phyloP scores from a whole-genome alignment of 2,888 invertebrate species.

The Eupsilia transversa region DNA sequence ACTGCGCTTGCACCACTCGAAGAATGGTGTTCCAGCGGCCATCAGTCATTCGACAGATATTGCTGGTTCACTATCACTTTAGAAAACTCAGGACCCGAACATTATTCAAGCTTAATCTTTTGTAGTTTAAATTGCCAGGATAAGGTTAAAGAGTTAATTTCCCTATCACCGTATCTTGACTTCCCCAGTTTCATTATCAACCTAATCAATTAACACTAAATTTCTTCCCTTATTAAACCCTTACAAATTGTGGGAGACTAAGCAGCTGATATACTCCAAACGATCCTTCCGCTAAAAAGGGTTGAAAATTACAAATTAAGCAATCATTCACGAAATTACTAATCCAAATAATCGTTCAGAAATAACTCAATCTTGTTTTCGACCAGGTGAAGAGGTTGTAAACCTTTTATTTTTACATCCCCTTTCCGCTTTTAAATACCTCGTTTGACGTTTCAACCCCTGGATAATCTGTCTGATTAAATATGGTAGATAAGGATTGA shows the following conservation, averaged over 20 bases:
- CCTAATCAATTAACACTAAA: conserved; percentile 28
- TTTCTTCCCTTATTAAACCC: conserved; percentile 20
- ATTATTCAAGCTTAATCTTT: not conserved
- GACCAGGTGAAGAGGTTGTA: conserved; percentile 60
- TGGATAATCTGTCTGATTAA: conserved; percentile 76
- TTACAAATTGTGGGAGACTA: conserved; percentile 53
- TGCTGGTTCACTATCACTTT: not conserved
- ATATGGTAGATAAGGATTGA: conserved; percentile 73
- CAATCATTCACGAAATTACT: conserved; percentile 61
- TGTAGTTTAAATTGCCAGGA: not conserved
- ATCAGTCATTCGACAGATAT: not conserved
- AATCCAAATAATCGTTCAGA: conserved; percentile 58
- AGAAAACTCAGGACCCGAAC: too few relatives aligned
- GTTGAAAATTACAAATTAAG: conserved; percentile 62
- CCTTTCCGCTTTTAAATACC: conserved; percentile 69
- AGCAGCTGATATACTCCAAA: conserved; percentile 46
- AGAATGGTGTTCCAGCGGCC: not conserved
- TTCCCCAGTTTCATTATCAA: not conserved
- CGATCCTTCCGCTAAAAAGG: conserved; percentile 47
- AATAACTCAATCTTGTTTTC: conserved; percentile 64
- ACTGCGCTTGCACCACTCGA: not conserved
- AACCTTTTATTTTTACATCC: conserved; percentile 70
- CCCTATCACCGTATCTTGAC: not conserved
- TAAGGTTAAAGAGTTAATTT: not conserved
- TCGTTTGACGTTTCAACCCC: conserved; percentile 56